Base-by-base conservation (phyloP, 2,888 invertebrate genomes). In the Drosophila infuscata region DNA sequence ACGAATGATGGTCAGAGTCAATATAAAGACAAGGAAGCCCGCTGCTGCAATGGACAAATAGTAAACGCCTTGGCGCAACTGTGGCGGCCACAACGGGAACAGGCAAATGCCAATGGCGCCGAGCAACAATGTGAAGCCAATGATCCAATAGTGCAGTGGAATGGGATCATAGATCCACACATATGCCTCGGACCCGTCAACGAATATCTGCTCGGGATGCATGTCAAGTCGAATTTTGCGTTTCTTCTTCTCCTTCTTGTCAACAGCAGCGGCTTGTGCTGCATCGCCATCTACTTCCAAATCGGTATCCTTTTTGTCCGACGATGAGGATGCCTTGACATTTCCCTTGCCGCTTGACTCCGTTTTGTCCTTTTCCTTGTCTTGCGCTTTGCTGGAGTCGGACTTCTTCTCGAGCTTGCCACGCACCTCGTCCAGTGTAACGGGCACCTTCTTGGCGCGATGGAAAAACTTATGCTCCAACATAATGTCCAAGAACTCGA, bases 131-230 rank as follows among this genome's bases (percentile, higher is more conserved):
- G 97, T 94, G 11, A 96, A 95, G n/a, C 99, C 99, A 89, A 97
- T 97, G 80, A 99, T 95, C 97, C 98, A 99, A 93, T 98, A 98
- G 94, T 97, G 96, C 92, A 97, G 95, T 48, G 98, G 98, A 92
- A 98, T 97, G 0, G 99, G 99, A 93, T 99, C 99, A 93, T 98
- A 99, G 76, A 99, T 97, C 99, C 99, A 99, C 32, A 99, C 99
- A 93, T 97, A 99, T 0, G 99, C 99, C 93, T 99, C 99, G 43
- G 96, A 95, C 25, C 97, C 97, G 94, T 99, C 99, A 4, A 97
- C 95, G 94, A 99, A 99, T 81, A 96, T 93, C 93, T 99, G 99
- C 74, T 98, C 97, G 91, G 97, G 95, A 93, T 99, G 99, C 98
- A 99, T 99, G 92, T 99, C 98, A n/a, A 99, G 94, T 51, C 98